Conservation (phyloP, 1,140 invertebrate species). For the Micrasema minimum region DNA sequence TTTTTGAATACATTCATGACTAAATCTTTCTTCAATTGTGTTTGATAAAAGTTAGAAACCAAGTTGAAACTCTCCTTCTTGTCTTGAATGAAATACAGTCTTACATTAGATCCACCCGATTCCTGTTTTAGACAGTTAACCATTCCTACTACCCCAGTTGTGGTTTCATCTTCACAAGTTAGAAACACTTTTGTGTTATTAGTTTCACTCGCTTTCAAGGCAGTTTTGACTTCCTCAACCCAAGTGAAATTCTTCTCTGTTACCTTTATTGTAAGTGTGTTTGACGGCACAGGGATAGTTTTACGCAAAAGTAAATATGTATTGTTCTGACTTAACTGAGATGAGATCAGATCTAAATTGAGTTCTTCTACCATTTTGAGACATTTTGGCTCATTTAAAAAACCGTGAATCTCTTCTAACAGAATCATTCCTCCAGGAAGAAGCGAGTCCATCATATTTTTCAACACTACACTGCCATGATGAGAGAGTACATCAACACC, state of each 20-base stretch:
- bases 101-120: slow-evolving; percentile 79
- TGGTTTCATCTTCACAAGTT: slow-evolving; percentile 74
- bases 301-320: slow-evolving; percentile 72
- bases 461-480: slow-evolving; percentile 65
- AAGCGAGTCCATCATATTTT: slow-evolving; percentile 72
- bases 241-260: slow-evolving; percentile 80
- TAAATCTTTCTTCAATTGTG: slow-evolving; percentile 80
- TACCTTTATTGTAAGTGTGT: slow-evolving; percentile 69
- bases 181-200: slow-evolving; percentile 75
- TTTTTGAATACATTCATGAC: slow-evolving; percentile 84
- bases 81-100: slow-evolving; percentile 78
- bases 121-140: slow-evolving; percentile 90
- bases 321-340: slow-evolving; percentile 69
- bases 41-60: slow-evolving; percentile 67
- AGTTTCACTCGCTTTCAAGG: slow-evolving; percentile 70
- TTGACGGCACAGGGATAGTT: slow-evolving; percentile 56
- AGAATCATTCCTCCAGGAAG: slow-evolving; percentile 80
- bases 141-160: slow-evolving; percentile 83
- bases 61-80: slow-evolving; percentile 72
- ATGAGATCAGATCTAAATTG: slow-evolving; percentile 67
- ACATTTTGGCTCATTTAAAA: slow-evolving; percentile 64
- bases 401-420: slow-evolving; percentile 75
- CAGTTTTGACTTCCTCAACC: slow-evolving; percentile 83
- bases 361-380: slow-evolving; percentile 58
- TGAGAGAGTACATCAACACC: slow-evolving; percentile 70